phyloP scores from a whole-genome alignment of 2,797 vertebrate species.

The Amazonetta brasiliensis region DNA sequence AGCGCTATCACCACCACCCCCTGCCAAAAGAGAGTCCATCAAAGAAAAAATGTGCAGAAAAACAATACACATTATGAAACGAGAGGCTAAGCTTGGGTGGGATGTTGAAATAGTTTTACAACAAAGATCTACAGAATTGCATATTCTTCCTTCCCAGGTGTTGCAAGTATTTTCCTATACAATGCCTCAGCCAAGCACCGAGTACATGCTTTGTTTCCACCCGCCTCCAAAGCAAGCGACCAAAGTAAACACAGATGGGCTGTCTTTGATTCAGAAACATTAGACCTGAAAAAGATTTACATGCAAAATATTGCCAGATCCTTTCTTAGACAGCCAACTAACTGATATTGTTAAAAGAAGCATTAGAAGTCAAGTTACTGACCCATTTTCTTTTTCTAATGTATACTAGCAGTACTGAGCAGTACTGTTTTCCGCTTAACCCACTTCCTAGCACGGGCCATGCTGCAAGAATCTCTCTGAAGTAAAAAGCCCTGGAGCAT shows the following conservation, averaged over 20 bases:
- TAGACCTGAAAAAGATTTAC: not conserved
- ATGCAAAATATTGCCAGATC: not conserved
- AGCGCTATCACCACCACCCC: not conserved
- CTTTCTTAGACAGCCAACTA: not conserved
- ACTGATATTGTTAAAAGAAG: not conserved
- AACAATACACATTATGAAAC: not conserved
- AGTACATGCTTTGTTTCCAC: not conserved
- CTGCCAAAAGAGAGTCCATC: not conserved
- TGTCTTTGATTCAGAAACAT: not conserved
- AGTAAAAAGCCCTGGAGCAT: not conserved
- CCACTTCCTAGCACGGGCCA: not conserved
- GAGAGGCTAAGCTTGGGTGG: not conserved
- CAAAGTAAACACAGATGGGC: not conserved
- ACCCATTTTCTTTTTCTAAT: not conserved
- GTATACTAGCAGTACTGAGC: not conserved
- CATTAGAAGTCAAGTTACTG: not conserved
- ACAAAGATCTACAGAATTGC: not conserved
- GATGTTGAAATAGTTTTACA: not conserved
- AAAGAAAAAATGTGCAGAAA: not conserved
- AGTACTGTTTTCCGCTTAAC: not conserved
- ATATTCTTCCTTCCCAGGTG: not conserved
- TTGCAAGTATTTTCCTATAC: not conserved
- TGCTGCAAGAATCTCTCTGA: not conserved
- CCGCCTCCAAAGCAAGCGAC: fast-evolving
- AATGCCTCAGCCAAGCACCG: not conserved